Evolutionary conservation across 2,113 vertebrate genomes (phyloP), one percentile per base, ranked within the genome.

Genomic region (Murina feae): DNA sequence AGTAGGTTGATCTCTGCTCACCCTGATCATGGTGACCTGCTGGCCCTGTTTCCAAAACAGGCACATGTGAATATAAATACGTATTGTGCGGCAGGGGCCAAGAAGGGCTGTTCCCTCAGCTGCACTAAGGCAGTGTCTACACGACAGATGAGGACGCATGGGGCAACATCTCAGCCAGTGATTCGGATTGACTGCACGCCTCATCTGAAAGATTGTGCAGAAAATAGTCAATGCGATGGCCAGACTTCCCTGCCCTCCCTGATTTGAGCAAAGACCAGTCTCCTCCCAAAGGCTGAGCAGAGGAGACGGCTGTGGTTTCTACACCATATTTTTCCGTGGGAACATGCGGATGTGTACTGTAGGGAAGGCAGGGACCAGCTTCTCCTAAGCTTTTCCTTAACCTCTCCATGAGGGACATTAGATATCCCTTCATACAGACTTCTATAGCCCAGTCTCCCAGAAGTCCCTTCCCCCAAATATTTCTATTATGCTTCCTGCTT

Each of bases 191-290:
- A 80, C 60, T 83, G 90, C 93, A 96, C 39, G 97, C 87, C 90
- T 97, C 96, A 97, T 97, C 97, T 97, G 96, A 97, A 97, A 97
- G 97, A 97, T 96, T 85, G 95, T 94, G 97, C 95, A 96, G 96
- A 97, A 97, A 97, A 88, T 13, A 93, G 92, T 97, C 96, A 97
- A 88, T 89, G 96, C 0, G 9, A 71, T 75, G 94, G 96, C 90
- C 80, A 35, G 93, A 53, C 60, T 72, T 78, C 94, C 95, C 63
- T 68, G 21, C 93, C 96, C 93, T 89, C 96, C 96, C 97, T 87
- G 63, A n/a, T 69, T 28, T 88, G 86, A 86, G 20, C 69, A 68
- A 66, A 86, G 75, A 74, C 35, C 69, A 58, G 42, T 87, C 55
- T 94, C 76, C 81, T 96, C 89, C 60, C 78, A 17, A 32, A 60